Evolutionary conservation across 1,140 invertebrate genomes (phyloP), one percentile per base, ranked within the genome.

Genomic region (Carposina sasakii): DNA sequence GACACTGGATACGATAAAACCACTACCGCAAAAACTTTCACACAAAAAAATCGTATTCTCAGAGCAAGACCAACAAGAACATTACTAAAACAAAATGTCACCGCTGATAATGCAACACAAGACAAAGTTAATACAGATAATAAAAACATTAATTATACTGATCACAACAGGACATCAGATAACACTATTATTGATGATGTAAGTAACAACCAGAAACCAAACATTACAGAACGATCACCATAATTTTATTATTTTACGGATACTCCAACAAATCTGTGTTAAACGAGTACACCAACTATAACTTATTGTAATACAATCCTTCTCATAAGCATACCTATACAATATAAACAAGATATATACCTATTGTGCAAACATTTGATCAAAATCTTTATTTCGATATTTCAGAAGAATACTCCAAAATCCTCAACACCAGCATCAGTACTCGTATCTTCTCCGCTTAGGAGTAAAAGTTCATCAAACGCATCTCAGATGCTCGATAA

Each of bases 371-470:
- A n/a, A n/a, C n/a, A n/a, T n/a, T n/a, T n/a, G n/a, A n/a, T n/a
- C n/a, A n/a, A n/a, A n/a, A n/a, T n/a, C n/a, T n/a, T n/a, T 16
- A 2, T 34, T 37, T 30, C 34, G 26, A 37, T 26, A 19, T 72
- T 69, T n/a, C 67, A 73, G 67, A 62, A 50, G 41, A 71, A 63
- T 28, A 10, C 37, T 16, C 54, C 54, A 23, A 55, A 36, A 46
- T 50, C 20, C 21, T 33, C 50, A n/a, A 43, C 30, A 54, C 42
- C 33, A 49, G 36, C 3, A 1, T 26, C 22, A 6, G 12, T 28
- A 6, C n/a, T n/a, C n/a, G n/a, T n/a, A n/a, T n/a, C n/a, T n/a
- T n/a, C n/a, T n/a, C n/a, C n/a, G n/a, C n/a, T n/a, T n/a, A n/a
- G n/a, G n/a, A n/a, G n/a, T n/a, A n/a, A n/a, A n/a, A n/a, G n/a